Base-by-base conservation (phyloP, 2,888 invertebrate genomes). In the Exephanes ischioxanthus region DNA sequence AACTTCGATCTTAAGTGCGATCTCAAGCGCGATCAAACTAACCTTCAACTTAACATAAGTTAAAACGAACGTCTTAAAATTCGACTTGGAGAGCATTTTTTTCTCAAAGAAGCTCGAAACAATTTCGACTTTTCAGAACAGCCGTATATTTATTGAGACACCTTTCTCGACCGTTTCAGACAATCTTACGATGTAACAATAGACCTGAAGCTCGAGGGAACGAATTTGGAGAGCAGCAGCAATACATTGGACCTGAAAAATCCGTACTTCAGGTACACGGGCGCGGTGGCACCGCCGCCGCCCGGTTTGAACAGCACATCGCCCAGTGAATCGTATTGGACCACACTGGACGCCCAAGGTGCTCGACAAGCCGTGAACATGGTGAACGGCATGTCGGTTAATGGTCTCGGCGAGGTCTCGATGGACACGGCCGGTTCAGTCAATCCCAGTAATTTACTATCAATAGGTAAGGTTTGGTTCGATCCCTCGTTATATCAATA, bases 151-250 rank as follows among this genome's bases (percentile, higher is more conserved):
- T 16, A 58, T 26, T 19, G 41, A 1, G 7, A 53, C 30, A 5
- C 41, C 45, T 82, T 37, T 55, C 63, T 53, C 16, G 19, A 48
- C 45, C 51, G 45, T 87, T 94, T 48, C 93, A 97, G 97, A 93
- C 99, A 99, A 95, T 99, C 99, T 91, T 99, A 99, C 92, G 99
- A 99, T 95, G 99, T 99, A 3, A 98, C 99, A 19, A 99, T 99
- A 94, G 98, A 99, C 90, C 95, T 99, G 89, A 96, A 96, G 89
- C 96, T 99, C 85, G 98, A 99, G 93, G 99, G 99, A 55, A 98
- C 98, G 14, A 96, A 96, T 83, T 96, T 97, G 91, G 94, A 94
- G 22, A 96, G 97, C 85, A 98, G 98, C 55, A 97, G 96, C 87
- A 99, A 99, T 94, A 98, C 98, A 19, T 95, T 99, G 92, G 99